These are phyloP conservation scores for Drosophila kepulauana DNA, from an alignment of 1,140 invertebrate genomes.

Conservation along the genomic window DNA sequence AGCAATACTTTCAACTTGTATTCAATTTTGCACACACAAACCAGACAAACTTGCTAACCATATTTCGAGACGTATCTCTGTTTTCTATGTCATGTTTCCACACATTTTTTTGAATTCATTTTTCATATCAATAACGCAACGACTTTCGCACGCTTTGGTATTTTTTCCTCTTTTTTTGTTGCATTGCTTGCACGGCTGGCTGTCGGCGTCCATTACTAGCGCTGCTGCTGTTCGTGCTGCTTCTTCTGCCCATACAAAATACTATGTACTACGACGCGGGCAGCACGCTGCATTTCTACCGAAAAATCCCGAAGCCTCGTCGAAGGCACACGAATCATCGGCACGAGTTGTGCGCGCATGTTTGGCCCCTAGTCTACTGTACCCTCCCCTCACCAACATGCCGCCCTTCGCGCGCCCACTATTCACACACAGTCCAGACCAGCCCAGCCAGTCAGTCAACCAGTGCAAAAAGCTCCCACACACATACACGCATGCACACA, in stretches of 20 bases:
- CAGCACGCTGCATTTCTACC: conserved; percentile 57
- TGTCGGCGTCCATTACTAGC: conserved; percentile 64
- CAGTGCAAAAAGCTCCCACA: conserved; percentile 53
- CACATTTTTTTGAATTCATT: conserved; percentile 55
- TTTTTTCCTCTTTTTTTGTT: conserved; percentile 41
- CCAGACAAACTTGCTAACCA: conserved; percentile 38
- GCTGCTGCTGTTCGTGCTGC: conserved; percentile 30
- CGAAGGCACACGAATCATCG: conserved; percentile 48
- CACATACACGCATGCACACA: conserved; percentile 3
- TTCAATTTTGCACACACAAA: conserved; percentile 9
- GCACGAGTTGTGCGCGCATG: conserved; percentile 73
- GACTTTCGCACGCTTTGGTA: conserved; percentile 68
- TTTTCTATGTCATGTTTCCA: conserved; percentile 59
- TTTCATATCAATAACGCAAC: conserved; percentile 59
- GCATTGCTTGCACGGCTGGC: conserved; percentile 52
- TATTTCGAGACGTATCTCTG: conserved; percentile 34
- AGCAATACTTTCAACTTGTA: conserved; percentile 30
- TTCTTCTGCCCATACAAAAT: conserved; percentile 65
- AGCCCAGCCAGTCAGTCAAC: conserved; percentile 32
- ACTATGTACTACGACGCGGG: conserved; percentile 65
- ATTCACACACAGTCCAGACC: conserved; percentile 2
- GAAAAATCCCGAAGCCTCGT: conserved; percentile 29
- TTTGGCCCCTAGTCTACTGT: conserved; percentile 35
- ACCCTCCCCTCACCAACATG: not conserved
- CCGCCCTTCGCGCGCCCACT: not conserved